Evolutionary conservation across 2,113 vertebrate species (phyloP).

Genomic region (Ophiodon elongatus): DNA sequence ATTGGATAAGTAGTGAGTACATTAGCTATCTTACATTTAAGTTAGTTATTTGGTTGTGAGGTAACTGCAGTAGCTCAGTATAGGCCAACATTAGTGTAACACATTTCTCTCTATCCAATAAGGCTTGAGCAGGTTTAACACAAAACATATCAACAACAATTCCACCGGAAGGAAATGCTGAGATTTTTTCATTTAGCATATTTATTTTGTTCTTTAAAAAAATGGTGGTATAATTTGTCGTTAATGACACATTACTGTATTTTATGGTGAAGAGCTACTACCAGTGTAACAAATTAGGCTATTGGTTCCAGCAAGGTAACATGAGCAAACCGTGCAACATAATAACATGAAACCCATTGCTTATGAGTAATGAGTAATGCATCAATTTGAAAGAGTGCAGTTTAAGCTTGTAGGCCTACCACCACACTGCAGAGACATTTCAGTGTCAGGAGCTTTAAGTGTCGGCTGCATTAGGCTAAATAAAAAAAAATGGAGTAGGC

Average conservation of each 20-base stretch:
- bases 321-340: conserved; percentile 55
- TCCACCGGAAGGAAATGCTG: not conserved
- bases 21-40: conserved; percentile 1
- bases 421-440: conserved; percentile 56
- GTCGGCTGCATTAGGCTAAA: conserved; percentile 67
- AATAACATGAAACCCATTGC: conserved; percentile 58
- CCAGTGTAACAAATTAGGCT: conserved; percentile 62
- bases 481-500: conserved; percentile 70
- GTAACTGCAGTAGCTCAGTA: not conserved
- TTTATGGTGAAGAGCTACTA: conserved; percentile 32
- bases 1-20: not conserved
- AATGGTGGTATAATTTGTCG: conserved; percentile 15
- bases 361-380: conserved; percentile 68
- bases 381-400: conserved; percentile 58
- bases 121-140: not conserved
- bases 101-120: not conserved
- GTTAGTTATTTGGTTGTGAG: not conserved
- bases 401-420: conserved; percentile 73
- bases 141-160: not conserved
- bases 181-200: not conserved
- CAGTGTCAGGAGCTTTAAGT: conserved; percentile 75
- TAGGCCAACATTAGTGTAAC: not conserved
- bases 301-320: conserved; percentile 69
- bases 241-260: conserved; percentile 49
- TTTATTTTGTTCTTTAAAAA: not conserved